Evolutionary conservation across 2,113 vertebrate genomes (phyloP).

Genomic region (Cygnus buccinator): DNA sequence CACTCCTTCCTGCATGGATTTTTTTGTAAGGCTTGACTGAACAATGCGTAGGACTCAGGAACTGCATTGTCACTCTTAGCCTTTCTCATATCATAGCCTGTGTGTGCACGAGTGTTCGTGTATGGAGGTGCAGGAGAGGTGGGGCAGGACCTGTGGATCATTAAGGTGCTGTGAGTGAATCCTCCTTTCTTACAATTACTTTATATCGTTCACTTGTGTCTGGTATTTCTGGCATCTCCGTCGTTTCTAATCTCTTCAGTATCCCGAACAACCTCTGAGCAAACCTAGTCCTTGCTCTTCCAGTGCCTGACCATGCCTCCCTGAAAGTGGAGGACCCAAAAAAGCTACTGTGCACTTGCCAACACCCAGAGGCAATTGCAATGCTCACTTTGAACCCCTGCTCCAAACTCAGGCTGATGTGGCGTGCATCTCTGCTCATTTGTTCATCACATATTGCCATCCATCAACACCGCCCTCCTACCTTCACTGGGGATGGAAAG

Average conservation of each 20-base stretch:
- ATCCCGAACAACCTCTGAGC: not conserved
- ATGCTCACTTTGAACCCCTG: not conserved
- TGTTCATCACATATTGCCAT: not conserved
- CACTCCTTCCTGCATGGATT: not conserved
- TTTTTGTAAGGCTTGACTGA: conserved; percentile 42
- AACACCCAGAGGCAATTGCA: not conserved
- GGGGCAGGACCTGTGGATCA: conserved; percentile 6
- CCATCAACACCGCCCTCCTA: not conserved
- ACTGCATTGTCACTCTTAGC: not conserved
- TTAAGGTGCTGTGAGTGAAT: conserved; percentile 37
- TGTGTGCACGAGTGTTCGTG: accelerated
- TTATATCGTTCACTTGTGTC: not conserved
- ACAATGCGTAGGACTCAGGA: conserved; percentile 10
- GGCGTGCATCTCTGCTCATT: not conserved
- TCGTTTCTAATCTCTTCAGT: conserved; percentile 20
- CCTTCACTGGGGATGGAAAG: not conserved
- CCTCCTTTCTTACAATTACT: conserved; percentile 21
- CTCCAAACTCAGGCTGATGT: not conserved
- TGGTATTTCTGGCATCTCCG: conserved; percentile 9
- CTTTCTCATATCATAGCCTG: not conserved
- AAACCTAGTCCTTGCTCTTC: conserved; percentile 23
- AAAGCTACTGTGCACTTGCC: not conserved
- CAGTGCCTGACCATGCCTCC: not conserved
- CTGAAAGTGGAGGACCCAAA: conserved; percentile 4
- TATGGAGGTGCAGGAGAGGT: not conserved